Evolutionary conservation across 2,797 vertebrate species (phyloP), one percentile per base, ranked within the genome.

Genomic region (Pseudopleuronectes americanus): DNA sequence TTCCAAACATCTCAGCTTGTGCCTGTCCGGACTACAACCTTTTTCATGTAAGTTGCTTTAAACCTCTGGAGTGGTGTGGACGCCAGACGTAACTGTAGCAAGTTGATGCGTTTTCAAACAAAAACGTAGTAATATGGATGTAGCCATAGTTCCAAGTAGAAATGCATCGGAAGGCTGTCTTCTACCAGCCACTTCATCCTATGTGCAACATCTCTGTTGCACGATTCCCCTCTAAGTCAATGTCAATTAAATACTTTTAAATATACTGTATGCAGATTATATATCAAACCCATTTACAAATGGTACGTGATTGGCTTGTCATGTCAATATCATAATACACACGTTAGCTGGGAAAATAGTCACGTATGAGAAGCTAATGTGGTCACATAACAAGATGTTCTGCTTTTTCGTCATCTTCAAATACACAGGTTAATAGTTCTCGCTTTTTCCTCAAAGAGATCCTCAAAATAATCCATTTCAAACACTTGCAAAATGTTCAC

Each of bases 261-360:
- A 87, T 90, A 91, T 87, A 92, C 68, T 77, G 71, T 79, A 88
- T 70, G 89, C 74, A 77, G 90, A 89, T 90, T 90, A 91, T 65
- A 93, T 90, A 92, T 87, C 92, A 78, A 92, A 77, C 85, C 88
- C 85, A 86, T 90, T 90, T 78, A 87, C 83, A 89, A 87, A 87
- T 81, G 81, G 87, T 86, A 87, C 73, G 80, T 85, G 83, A 91
- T 86, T 87, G 88, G 87, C 86, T 90, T 88, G 76, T 87, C 90
- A 89, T 78, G 76, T 87, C 87, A 83, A 84, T 89, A 92, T 91
- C 78, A 73, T 81, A 87, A 66, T 84, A 91, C 85, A 92, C 89
- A 90, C 71, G 24, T 86, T 87, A 91, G 88, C 85, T 90, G 79
- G 84, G 88, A 83, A 82, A 91, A 90, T 76, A 58, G 84, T 89